Evolutionary conservation across 2,797 vertebrate species (phyloP), one percentile per base, ranked within the genome.

Genomic region (Phyllotis vaccarum): DNA sequence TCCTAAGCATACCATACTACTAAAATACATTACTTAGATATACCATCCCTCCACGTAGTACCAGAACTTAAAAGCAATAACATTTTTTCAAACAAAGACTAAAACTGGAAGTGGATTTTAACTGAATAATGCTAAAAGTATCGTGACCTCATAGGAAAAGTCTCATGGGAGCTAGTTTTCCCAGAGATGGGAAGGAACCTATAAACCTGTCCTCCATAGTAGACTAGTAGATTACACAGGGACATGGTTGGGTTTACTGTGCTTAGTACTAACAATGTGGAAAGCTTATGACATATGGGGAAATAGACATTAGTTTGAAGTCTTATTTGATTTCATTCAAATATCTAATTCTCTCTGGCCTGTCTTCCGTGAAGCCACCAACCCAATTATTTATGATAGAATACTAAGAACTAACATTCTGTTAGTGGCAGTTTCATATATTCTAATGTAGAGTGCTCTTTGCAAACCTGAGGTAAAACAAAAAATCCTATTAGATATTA

Each of bases 21-120:
- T 89, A 12, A 95, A 94, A 79, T 49, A 88, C 88, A 10, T 91
- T 95, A 19, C 72, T 93, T 96, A n/a, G 54, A 83, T 31, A 54
- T 43, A 31, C 11, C 8, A 64, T 78, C 70, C 43, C 74, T 40
- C 58, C 86, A 3, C 83, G 0, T 85, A 83, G 78, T 56, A 21
- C 52, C 29, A 92, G 64, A 90, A 89, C 7, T 96, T 94, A 34
- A 56, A 70, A 86, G 40, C 8, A 72, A 43, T 27, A 37, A 29
- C 37, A 13, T 75, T 96, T 96, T 21, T 90, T 94, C 17, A 93
- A 94, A 52, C 17, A 70, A 96, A 19, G 10, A 1, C 40, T 93
- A 92, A 90, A 91, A 43, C 0, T 85, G 37, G 46, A 89, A 89
- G 68, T 56, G 89, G 8, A 86, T 24, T 78, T 95, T 83, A 90